Conservation (phyloP, 2,113 vertebrate species). For the Microtus oregoni region DNA sequence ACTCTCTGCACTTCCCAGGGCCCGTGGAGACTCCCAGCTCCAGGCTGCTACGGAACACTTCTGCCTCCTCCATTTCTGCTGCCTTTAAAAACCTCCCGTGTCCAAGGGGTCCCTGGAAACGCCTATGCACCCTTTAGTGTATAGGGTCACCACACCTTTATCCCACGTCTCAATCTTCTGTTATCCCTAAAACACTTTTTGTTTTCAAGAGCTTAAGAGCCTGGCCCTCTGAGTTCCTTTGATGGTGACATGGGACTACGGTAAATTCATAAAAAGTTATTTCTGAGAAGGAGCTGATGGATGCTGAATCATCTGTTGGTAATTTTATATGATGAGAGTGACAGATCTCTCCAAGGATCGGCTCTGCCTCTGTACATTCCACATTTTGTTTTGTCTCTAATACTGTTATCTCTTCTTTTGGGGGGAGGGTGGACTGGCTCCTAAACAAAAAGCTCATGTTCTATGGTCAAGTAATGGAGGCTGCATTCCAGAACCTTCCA, state of each 20-base stretch:
- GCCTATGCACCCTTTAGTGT: neutral
- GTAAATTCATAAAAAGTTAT: neutral
- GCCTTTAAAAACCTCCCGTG: neutral
- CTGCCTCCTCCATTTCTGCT: neutral
- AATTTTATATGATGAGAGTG: neutral
- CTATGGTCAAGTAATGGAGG: neutral
- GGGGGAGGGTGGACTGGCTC: too few species aligned
- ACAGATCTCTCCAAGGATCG: slow-evolving; percentile 4
- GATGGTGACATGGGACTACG: neutral
- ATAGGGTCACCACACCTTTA: neutral
- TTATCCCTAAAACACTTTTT: neutral
- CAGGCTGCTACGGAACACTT: neutral
- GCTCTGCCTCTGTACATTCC: neutral
- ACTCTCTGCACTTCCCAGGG: neutral
- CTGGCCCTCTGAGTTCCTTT: neutral
- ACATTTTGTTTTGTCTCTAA: neutral
- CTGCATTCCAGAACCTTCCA: neutral
- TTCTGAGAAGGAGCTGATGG: neutral
- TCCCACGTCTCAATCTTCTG: neutral
- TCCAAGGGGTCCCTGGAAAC: neutral
- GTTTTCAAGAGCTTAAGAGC: neutral
- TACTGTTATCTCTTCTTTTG: neutral
- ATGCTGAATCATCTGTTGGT: neutral
- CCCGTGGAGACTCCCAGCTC: neutral
- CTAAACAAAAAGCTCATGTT: neutral